These are phyloP conservation scores for Lacanobia wlatinum DNA, from an alignment of 2,888 invertebrate genomes.

Conservation along the genomic window DNA sequence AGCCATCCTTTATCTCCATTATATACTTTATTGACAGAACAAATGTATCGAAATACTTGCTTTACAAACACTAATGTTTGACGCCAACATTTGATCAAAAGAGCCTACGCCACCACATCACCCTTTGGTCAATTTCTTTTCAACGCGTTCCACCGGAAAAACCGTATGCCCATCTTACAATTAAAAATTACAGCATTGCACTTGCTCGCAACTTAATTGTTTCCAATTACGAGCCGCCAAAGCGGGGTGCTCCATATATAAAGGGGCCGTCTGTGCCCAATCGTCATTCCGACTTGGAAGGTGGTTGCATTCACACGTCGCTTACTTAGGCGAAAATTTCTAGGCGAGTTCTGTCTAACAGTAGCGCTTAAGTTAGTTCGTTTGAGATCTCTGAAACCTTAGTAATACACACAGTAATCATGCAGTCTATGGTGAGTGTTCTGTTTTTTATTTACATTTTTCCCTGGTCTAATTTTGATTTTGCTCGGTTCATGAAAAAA, in stretches of 20 bases:
- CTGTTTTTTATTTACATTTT: slow-evolving; percentile 52
- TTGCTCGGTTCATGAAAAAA: slow-evolving; percentile 11
- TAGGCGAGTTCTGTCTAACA: slow-evolving; percentile 88
- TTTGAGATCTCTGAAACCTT: slow-evolving; percentile 88
- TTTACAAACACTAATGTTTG: slow-evolving; percentile 13
- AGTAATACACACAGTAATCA: slow-evolving; percentile 85
- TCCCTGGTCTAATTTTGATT: background rate
- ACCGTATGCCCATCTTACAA: slow-evolving; percentile 82
- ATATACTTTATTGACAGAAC: slow-evolving; percentile 68
- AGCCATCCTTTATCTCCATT: slow-evolving; percentile 71
- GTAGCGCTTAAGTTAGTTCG: slow-evolving; percentile 90
- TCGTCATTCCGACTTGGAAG: slow-evolving; percentile 85
- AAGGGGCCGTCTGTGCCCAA: slow-evolving; percentile 80
- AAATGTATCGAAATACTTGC: slow-evolving; percentile 43
- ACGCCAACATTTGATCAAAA: slow-evolving; percentile 30
- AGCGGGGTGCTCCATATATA: slow-evolving; percentile 89
- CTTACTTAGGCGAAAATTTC: slow-evolving; percentile 89
- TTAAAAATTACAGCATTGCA: slow-evolving; percentile 87
- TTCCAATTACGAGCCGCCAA: slow-evolving; percentile 85
- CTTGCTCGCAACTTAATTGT: slow-evolving; percentile 88
- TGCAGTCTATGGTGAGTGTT: slow-evolving; percentile 89
- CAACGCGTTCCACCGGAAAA: slow-evolving; percentile 75
- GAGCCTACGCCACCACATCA: background rate
- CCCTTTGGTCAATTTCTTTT: slow-evolving; percentile 18
- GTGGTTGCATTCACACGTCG: slow-evolving; percentile 84